These are phyloP conservation scores for Festucalex cinctus DNA, from an alignment of 2,113 vertebrate species.

Conservation along the genomic window DNA sequence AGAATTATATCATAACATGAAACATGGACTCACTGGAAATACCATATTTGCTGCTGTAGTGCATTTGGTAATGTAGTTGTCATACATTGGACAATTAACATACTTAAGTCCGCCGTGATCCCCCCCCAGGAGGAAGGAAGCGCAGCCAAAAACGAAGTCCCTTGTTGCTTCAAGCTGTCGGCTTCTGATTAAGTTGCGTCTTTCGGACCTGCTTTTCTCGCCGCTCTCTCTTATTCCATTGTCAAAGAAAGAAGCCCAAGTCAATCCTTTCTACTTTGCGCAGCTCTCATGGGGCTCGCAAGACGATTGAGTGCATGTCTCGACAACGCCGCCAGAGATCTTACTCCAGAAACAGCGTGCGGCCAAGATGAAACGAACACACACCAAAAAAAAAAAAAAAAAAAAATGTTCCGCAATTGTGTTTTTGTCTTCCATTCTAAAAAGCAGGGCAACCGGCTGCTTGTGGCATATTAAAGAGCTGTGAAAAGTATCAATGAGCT, in stretches of 20 bases:
- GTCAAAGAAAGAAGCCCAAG: slow-evolving; percentile 26
- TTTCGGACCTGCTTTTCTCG: slow-evolving; percentile 20
- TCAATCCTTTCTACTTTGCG: slow-evolving; percentile 38
- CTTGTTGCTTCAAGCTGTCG: slow-evolving; percentile 40
- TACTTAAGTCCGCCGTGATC: slow-evolving; percentile 17
- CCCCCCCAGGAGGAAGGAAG: slow-evolving; percentile 40
- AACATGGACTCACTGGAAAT: slow-evolving; percentile 31
- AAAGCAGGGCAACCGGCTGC: not conserved
- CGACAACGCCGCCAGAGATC: not conserved
- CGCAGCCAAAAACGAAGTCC: slow-evolving; percentile 30
- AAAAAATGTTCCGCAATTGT: not conserved
- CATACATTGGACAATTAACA: not conserved
- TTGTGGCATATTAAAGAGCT: not conserved
- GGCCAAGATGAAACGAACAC: not conserved
- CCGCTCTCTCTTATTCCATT: slow-evolving; percentile 10
- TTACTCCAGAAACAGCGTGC: not conserved
- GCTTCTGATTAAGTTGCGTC: slow-evolving; percentile 53
- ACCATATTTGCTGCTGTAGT: slow-evolving; percentile 3
- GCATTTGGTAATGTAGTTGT: not conserved
- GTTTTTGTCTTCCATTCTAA: not conserved
- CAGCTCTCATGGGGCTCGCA: slow-evolving; percentile 42
- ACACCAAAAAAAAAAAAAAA: not conserved
- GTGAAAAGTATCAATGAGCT: not conserved
- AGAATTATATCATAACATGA: slow-evolving; percentile 45
- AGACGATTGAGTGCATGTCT: slow-evolving; percentile 13